phyloP scores from a whole-genome alignment of 2,888 invertebrate genomes.

The Phymatocera aterrima region DNA sequence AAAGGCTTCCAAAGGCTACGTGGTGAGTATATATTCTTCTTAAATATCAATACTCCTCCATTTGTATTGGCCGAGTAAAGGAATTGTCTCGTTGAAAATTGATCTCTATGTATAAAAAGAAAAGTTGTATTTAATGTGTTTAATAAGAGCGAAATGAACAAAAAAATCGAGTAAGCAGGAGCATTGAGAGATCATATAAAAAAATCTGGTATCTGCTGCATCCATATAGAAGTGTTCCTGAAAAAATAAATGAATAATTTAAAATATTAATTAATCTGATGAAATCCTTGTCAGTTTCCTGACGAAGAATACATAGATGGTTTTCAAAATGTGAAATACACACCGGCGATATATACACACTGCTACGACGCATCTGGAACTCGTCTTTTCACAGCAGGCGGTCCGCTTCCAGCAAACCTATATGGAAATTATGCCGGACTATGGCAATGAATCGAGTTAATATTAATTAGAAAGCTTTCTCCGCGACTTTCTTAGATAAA shows the following conservation, averaged over 20 bases:
- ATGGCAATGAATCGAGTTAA: slow-evolving; percentile 83
- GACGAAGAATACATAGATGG: slow-evolving; percentile 90
- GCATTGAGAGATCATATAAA: neutral
- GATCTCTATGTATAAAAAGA: neutral
- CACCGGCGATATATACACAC: slow-evolving; percentile 96
- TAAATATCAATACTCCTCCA: neutral
- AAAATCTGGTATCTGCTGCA: no score
- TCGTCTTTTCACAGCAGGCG: slow-evolving; percentile 95
- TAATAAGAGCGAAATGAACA: neutral
- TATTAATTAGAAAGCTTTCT: slow-evolving; percentile 42
- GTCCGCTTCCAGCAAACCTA: slow-evolving; percentile 93
- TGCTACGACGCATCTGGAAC: slow-evolving; percentile 96
- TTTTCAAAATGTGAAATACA: slow-evolving; percentile 90
- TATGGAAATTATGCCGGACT: slow-evolving; percentile 96
- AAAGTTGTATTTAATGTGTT: neutral
- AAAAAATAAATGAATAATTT: neutral
- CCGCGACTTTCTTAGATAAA: slow-evolving; percentile 29
- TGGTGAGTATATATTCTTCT: slow-evolving; percentile 79
- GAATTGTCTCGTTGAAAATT: neutral
- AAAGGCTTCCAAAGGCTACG: slow-evolving; percentile 92
- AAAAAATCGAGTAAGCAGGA: neutral
- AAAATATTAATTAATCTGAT: neutral
- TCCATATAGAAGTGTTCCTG: neutral
- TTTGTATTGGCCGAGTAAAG: neutral
- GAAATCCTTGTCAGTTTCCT: slow-evolving; percentile 81